Conservation (phyloP, 2,113 vertebrate species). For the Charadrius vociferus region DNA sequence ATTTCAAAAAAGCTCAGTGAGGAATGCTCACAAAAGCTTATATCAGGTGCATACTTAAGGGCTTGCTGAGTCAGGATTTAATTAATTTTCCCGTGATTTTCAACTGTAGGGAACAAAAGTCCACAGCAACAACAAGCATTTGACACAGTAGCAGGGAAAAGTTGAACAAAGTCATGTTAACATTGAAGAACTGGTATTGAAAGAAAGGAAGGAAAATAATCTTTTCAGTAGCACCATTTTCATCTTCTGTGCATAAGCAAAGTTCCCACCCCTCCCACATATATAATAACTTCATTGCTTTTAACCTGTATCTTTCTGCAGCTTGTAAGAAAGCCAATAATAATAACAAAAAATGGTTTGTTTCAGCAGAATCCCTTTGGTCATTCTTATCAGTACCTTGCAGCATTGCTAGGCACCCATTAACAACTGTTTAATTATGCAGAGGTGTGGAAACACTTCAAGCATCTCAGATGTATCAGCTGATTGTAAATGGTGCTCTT, state of each 20-base stretch:
- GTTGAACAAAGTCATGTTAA: not conserved
- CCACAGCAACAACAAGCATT: not conserved
- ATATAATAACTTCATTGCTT: not conserved
- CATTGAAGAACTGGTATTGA: not conserved
- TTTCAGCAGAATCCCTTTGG: conserved; percentile 1
- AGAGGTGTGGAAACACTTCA: not conserved
- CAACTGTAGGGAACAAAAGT: not conserved
- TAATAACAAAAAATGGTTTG: not conserved
- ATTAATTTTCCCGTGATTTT: not conserved
- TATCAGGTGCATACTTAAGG: not conserved
- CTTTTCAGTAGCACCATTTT: not conserved
- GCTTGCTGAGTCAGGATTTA: not conserved
- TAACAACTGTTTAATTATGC: not conserved
- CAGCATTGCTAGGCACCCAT: not conserved
- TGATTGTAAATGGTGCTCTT: not conserved
- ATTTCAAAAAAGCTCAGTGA: not conserved
- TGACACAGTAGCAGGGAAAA: not conserved
- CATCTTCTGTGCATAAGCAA: not conserved
- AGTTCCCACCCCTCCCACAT: not conserved
- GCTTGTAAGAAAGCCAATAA: not conserved
- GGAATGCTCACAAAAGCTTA: not conserved
- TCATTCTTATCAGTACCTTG: not conserved
- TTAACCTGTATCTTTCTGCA: conserved; percentile 2
- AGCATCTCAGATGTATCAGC: not conserved
- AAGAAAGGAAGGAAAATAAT: not conserved